Evolutionary conservation across 2,113 vertebrate species (phyloP).

Genomic region (Osmerus mordax): DNA sequence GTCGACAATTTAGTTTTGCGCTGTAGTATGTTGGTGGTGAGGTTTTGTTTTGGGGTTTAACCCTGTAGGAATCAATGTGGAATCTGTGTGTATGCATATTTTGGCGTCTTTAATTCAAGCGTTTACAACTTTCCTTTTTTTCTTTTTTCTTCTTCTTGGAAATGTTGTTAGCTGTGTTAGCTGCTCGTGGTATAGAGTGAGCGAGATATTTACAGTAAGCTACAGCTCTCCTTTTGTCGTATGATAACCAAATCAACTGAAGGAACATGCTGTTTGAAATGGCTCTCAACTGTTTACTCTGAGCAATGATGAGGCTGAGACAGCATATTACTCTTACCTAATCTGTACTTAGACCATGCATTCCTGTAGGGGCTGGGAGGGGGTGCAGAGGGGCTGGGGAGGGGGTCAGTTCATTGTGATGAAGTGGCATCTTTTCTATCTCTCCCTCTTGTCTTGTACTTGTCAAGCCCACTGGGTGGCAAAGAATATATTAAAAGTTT

Average conservation of each 20-base stretch:
- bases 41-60: constrained; percentile 24
- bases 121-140: constrained; percentile 49
- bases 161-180: constrained; percentile 38
- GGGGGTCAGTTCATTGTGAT: too few relatives aligned
- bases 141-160: constrained; percentile 21
- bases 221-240: constrained; percentile 41
- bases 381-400: too few relatives aligned
- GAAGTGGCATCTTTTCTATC: too few relatives aligned
- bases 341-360: constrained; percentile 20
- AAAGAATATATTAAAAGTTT: constrained; percentile 19
- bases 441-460: too few relatives aligned
- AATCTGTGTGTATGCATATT: constrained; percentile 13
- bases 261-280: constrained; percentile 45
- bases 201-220: constrained; percentile 34
- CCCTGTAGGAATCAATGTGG: constrained; percentile 28
- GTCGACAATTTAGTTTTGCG: constrained; percentile 24
- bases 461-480: constrained; percentile 10
- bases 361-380: neutral
- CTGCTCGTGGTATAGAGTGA: constrained; percentile 33
- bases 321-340: constrained; percentile 8
- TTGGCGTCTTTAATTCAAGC: constrained; percentile 32
- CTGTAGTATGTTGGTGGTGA: constrained; percentile 18
- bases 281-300: constrained; percentile 41
- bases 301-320: constrained; percentile 30
- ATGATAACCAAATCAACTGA: constrained; percentile 56